phyloP scores from a whole-genome alignment of 2,888 invertebrate species.

The Busseola fusca region DNA sequence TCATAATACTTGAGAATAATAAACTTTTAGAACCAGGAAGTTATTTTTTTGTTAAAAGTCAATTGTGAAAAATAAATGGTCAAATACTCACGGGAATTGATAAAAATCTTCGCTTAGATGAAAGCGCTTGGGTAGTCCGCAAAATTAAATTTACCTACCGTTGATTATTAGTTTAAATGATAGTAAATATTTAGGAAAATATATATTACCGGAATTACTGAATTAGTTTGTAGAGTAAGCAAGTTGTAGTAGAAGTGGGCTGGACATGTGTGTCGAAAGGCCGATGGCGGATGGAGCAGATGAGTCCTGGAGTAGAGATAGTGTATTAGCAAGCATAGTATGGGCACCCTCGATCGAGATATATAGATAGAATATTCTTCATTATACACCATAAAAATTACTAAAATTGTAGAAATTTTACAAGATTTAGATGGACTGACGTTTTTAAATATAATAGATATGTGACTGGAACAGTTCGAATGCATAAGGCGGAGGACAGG shows the following conservation, averaged over 20 bases:
- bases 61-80: neutral
- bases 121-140: neutral
- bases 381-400: neutral
- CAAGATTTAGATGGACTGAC: neutral
- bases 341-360: too few species aligned
- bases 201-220: neutral
- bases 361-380: too few species aligned
- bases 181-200: too few species aligned
- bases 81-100: neutral
- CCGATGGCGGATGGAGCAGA: too few species aligned
- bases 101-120: neutral
- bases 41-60: slow-evolving; percentile 6
- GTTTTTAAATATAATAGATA: too few species aligned
- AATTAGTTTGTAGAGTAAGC: too few species aligned
- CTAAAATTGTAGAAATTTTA: neutral
- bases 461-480: neutral
- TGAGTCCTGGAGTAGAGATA: too few species aligned
- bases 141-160: neutral
- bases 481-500: neutral
- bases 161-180: too few species aligned
- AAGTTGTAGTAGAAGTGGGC: too few species aligned
- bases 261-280: too few species aligned
- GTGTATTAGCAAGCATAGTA: too few species aligned
- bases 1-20: slow-evolving; percentile 28
- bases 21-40: slow-evolving; percentile 24